Evolutionary conservation across 2,113 vertebrate genomes (phyloP), one percentile per base, ranked within the genome.

Genomic region (Aplodontia rufa): DNA sequence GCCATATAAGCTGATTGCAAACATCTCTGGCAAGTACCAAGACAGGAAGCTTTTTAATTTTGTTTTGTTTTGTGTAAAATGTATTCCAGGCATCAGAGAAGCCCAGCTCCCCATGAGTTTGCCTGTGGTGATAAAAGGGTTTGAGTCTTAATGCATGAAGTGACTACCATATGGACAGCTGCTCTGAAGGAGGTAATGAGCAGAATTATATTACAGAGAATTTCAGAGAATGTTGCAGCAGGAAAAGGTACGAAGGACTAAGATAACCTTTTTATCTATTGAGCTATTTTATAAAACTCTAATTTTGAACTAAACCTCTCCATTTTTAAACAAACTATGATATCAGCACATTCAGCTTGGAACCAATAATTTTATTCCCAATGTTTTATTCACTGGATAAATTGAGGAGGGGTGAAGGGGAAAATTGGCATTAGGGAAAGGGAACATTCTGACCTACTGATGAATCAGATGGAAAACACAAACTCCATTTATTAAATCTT

Each of bases 121-220:
- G 45, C 96, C 94, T 96, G 90, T n/a, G 47, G 94, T 45, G 96
- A 96, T 97, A 92, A 98, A 97, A 97, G 92, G 42, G 17, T 68
- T 93, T 81, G n/a, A 82, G 30, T 90, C 49, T 28, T 66, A 35
- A 40, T 12, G 8, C 85, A 62, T 76, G 82, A 96, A 19, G 90
- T 19, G 85, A 68, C 0, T 6, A 66, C 96, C 94, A 96, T 97
- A 93, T 96, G 95, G 87, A 40, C 86, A 37, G 79, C 3, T 71
- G 81, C 89, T 91, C 66, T 76, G 71, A 83, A 68, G 37, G 30
- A 71, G n/a, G 40, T 26, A 49, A 58, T 35, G n/a, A 82, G 42
- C 5, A 58, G 55, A 74, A 35, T 81, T 74, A 42, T n/a, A 83
- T 58, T 93, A 93, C 58, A 49, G 74, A 96, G 30, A 94, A 91